Percentiles rank a stretch among this genome's conserved stretches.
Evolutionary conservation across 2,888 invertebrate genomes (phyloP).

Genomic region (Panzeria rudis): DNA sequence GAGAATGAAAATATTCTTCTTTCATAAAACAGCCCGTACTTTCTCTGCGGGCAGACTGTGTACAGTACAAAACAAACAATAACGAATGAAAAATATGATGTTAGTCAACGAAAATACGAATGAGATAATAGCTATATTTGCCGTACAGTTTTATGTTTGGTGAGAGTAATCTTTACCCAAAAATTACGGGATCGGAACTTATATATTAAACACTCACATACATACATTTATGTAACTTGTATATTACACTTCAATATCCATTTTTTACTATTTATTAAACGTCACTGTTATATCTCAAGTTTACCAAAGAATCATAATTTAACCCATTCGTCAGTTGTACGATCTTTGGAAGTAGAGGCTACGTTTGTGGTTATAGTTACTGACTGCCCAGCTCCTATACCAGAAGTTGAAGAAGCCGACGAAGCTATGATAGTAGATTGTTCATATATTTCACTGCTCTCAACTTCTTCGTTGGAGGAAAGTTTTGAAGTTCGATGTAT

Average conservation of each 20-base stretch:
- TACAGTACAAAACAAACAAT: no score
- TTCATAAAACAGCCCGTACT: no score
- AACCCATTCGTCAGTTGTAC: conserved; percentile 42
- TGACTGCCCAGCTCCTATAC: background rate
- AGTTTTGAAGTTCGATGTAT: background rate
- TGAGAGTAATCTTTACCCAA: no score
- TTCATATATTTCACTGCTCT: conserved; percentile 62
- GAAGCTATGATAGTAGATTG: conserved; percentile 18
- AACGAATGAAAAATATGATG: no score
- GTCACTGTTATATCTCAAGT: background rate
- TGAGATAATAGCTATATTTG: no score
- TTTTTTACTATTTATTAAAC: background rate
- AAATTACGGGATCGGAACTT: no score
- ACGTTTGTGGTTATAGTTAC: conserved; percentile 1
- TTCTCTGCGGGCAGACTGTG: no score
- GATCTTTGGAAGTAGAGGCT: conserved; percentile 9
- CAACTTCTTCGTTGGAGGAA: conserved; percentile 34
- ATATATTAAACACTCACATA: background rate
- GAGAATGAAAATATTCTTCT: no score
- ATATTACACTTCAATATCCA: background rate
- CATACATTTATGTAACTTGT: no score
- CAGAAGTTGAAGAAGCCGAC: conserved; percentile 9
- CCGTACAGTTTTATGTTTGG: no score
- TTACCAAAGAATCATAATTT: conserved; percentile 56
- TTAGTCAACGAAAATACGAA: no score